Evolutionary conservation across 2,888 invertebrate genomes (phyloP).

Genomic region (Cosmorhoe ocellata): DNA sequence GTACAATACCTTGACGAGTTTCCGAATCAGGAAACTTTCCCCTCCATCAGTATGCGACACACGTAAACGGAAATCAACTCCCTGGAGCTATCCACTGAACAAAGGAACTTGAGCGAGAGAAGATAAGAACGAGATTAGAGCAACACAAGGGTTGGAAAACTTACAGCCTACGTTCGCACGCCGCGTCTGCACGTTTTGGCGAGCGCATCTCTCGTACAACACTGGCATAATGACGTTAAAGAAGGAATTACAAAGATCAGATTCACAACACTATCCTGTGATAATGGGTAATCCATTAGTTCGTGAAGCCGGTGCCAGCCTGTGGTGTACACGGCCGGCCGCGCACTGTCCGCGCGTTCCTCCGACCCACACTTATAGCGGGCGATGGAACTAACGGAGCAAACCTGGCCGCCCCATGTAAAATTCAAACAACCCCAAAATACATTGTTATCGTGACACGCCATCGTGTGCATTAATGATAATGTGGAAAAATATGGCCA

Average conservation of each 20-base stretch:
- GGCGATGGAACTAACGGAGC: slow-evolving; percentile 54
- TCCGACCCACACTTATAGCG: slow-evolving; percentile 68
- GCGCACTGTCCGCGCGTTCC: slow-evolving; percentile 70
- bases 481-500: slow-evolving; percentile 47
- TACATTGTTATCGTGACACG: slow-evolving; percentile 49
- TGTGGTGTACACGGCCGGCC: slow-evolving; percentile 72
- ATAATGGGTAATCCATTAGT: slow-evolving; percentile 57
- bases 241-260: slow-evolving; percentile 53
- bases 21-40: slow-evolving; percentile 52
- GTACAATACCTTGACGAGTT: slow-evolving; percentile 44
- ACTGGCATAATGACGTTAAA: slow-evolving; percentile 62
- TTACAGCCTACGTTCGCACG: slow-evolving; percentile 67
- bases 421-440: slow-evolving; percentile 69
- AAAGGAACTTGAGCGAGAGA: slow-evolving; percentile 35
- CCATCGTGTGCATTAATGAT: slow-evolving; percentile 58
- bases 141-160: slow-evolving; percentile 49
- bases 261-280: slow-evolving; percentile 63
- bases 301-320: slow-evolving; percentile 64
- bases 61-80: slow-evolving; percentile 44
- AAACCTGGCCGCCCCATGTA: slow-evolving; percentile 65
- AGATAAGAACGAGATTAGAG: slow-evolving; percentile 45
- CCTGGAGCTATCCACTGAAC: slow-evolving; percentile 34
- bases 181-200: slow-evolving; percentile 60
- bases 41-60: slow-evolving; percentile 52
- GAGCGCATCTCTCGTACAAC: slow-evolving; percentile 65